Percentiles rank a stretch among this genome's conserved stretches.
Evolutionary conservation across 2,113 vertebrate species (phyloP).

Genomic region (Parus major): DNA sequence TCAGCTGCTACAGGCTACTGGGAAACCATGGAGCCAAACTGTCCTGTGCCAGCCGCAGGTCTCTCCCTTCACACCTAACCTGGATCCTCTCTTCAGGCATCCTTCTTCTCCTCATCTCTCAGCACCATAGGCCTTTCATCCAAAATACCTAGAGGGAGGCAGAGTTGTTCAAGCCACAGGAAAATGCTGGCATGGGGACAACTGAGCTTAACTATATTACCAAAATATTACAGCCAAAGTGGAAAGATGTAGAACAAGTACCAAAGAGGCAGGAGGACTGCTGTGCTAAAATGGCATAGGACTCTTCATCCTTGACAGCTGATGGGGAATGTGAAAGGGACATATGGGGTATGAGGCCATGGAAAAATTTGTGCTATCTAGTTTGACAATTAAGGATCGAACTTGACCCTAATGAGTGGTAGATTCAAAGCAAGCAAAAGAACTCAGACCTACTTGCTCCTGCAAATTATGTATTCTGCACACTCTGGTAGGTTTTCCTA

Average conservation of each 20-base stretch:
- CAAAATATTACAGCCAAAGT: not conserved
- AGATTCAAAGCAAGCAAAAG: not conserved
- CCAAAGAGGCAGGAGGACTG: not conserved
- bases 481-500: not conserved
- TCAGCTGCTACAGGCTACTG: not conserved
- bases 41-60: not conserved
- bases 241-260: not conserved
- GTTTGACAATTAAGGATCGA: not conserved
- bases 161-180: not conserved
- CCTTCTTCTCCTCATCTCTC: not conserved
- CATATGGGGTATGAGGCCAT: rapidly evolving
- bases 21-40: not conserved
- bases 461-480: not conserved
- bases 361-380: not conserved
- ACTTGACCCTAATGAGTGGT: not conserved
- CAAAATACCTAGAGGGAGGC: not conserved
- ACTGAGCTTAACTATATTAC: not conserved
- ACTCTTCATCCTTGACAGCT: not conserved
- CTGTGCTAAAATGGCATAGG: not conserved
- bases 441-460: not conserved
- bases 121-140: not conserved
- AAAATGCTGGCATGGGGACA: not conserved
- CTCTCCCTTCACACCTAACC: not conserved
- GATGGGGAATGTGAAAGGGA: not conserved
- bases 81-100: not conserved